Percentiles rank a stretch among this genome's conserved stretches.
Conservation (phyloP, 1,140 invertebrate genomes). For the Diabrotica virgifera region DNA sequence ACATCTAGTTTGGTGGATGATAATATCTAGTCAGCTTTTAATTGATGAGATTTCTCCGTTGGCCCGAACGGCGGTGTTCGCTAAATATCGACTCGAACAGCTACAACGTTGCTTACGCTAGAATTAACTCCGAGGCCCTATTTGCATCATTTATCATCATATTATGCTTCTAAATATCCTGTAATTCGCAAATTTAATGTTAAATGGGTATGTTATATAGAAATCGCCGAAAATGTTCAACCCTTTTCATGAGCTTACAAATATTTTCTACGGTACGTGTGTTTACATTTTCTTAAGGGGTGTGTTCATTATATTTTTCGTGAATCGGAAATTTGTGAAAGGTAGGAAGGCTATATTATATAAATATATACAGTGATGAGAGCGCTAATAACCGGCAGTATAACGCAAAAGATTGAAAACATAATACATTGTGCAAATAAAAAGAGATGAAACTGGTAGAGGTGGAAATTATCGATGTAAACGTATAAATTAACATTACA, state of each 20-base stretch:
- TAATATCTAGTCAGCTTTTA: conserved; percentile 21
- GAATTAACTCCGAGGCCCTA: conserved; percentile 47
- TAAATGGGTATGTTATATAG: conserved; percentile 42
- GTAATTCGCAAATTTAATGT: conserved; percentile 49
- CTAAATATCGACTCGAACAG: conserved; percentile 27
- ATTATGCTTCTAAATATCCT: conserved; percentile 47
- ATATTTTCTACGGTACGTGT: conserved; percentile 33
- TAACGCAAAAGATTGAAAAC: too few relatives aligned
- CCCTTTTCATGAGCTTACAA: conserved; percentile 30
- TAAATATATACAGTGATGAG: too few relatives aligned
- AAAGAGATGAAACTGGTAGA: too few relatives aligned
- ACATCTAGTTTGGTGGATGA: conserved; percentile 11
- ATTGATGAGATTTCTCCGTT: conserved; percentile 29
- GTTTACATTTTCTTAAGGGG: conserved; percentile 28
- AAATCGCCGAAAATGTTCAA: conserved; percentile 42
- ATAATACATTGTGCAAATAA: too few relatives aligned
- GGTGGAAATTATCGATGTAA: too few relatives aligned
- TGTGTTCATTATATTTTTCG: too few relatives aligned
- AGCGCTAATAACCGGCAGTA: too few relatives aligned
- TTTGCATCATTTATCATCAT: conserved; percentile 46
- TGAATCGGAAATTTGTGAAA: too few relatives aligned
- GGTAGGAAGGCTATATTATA: too few relatives aligned
- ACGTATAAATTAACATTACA: too few relatives aligned
- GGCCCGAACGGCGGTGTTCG: conserved; percentile 15
- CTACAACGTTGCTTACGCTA: conserved; percentile 28